Evolutionary conservation across 2,113 vertebrate genomes (phyloP).

Genomic region (Mormyrus lacerda): DNA sequence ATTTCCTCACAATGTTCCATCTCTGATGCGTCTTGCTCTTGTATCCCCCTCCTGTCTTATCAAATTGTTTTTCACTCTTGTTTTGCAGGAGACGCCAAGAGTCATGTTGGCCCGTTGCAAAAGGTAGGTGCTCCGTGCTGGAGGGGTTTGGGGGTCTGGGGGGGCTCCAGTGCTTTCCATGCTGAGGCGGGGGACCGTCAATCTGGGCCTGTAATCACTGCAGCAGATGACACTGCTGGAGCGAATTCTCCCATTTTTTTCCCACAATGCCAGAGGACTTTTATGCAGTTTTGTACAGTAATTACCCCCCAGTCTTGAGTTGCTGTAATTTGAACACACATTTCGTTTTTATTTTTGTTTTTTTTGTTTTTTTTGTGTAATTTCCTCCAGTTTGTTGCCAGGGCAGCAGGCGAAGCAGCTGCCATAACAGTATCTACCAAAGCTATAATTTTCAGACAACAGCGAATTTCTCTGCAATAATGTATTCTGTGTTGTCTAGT

Average conservation of each 20-base stretch:
- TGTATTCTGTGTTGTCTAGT: not conserved
- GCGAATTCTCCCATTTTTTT: not conserved
- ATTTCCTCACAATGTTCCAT: not conserved
- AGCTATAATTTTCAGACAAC: constrained; percentile 8
- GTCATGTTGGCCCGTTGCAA: constrained; percentile 71
- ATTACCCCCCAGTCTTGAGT: not conserved
- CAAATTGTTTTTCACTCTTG: constrained; percentile 36
- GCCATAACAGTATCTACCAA: not conserved
- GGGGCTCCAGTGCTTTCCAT: not conserved
- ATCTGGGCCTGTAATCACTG: not conserved
- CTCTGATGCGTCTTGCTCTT: not conserved
- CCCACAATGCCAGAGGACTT: not conserved
- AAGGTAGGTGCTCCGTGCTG: constrained; percentile 65
- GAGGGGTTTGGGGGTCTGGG: not conserved
- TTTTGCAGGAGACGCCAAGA: constrained; percentile 74
- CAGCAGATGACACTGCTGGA: not conserved
- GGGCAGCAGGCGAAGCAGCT: not conserved
- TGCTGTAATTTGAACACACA: not conserved
- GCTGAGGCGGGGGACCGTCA: not conserved
- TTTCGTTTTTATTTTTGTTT: not conserved
- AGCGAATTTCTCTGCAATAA: not conserved
- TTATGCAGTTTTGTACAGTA: not conserved
- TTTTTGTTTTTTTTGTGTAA: constrained; percentile 4
- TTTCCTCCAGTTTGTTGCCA: not conserved
- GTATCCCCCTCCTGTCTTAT: not conserved